These are phyloP conservation scores for Microplitis manilae DNA, from an alignment of 2,888 invertebrate genomes.

Conservation along the genomic window DNA sequence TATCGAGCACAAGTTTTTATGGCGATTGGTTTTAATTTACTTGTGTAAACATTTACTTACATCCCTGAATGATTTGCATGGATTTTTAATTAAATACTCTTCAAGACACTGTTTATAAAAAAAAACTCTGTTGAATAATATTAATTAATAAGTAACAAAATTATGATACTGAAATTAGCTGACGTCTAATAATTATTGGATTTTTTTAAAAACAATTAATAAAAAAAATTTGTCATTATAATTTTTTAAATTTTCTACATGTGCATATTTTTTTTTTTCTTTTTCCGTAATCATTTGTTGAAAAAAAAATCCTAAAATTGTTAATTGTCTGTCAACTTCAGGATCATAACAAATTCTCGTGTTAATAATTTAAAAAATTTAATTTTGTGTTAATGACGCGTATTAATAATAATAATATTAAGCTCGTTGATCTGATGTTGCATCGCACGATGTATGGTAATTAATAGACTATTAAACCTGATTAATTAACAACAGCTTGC, in stretches of 20 bases:
- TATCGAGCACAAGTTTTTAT: not conserved
- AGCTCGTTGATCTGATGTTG: slow-evolving; percentile 42
- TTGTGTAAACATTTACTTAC: not conserved
- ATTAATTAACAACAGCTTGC: slow-evolving; percentile 19
- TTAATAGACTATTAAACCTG: slow-evolving; percentile 47
- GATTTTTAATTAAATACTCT: not conserved
- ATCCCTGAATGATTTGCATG: not conserved
- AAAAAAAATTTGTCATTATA: not conserved
- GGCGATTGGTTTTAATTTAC: not conserved
- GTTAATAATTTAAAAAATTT: too few relatives aligned
- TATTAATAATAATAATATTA: slow-evolving; percentile 29
- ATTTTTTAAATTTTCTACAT: not conserved
- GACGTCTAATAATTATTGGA: too few relatives aligned
- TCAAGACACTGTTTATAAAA: not conserved
- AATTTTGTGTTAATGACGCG: too few relatives aligned
- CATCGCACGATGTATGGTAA: slow-evolving; percentile 63
- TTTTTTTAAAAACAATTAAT: not conserved
- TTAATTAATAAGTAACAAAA: not conserved
- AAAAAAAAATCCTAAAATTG: too few relatives aligned
- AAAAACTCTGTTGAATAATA: not conserved
- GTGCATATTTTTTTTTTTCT: too few relatives aligned
- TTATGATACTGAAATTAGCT: not conserved
- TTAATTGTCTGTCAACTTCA: too few relatives aligned
- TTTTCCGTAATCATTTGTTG: too few relatives aligned
- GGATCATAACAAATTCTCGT: too few relatives aligned